A percentile compares a stretch with the other conserved stretches of the same genome.
Evolutionary conservation across 2,113 vertebrate genomes (phyloP).

Genomic region (Nyctibius bracteatus): DNA sequence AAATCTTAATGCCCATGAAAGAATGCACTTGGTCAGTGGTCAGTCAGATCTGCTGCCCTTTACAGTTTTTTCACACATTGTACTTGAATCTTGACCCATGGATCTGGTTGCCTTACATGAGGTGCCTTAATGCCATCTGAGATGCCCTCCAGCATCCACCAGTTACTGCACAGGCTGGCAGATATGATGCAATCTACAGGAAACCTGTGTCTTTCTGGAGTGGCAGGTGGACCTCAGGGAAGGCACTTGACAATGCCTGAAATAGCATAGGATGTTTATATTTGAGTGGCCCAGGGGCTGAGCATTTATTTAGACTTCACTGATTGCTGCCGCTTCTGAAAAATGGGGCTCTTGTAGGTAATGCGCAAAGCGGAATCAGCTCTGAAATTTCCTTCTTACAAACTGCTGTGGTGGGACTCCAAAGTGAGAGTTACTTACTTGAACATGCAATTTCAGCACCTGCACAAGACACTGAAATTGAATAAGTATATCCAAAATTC

Average conservation of each 20-base stretch:
- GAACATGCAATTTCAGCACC: background rate
- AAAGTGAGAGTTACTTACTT: background rate
- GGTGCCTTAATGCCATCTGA: background rate
- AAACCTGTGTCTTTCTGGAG: background rate
- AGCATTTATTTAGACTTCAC: background rate
- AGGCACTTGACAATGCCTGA: background rate
- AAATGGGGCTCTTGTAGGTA: background rate
- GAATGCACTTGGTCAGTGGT: fast-evolving
- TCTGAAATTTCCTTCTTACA: background rate
- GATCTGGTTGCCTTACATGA: background rate
- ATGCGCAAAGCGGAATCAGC: background rate
- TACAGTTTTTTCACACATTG: background rate
- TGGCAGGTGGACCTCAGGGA: background rate
- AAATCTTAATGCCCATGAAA: background rate
- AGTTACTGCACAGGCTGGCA: background rate
- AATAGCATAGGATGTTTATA: background rate
- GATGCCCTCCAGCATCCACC: background rate
- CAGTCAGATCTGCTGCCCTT: background rate
- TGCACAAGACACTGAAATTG: background rate
- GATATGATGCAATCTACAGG: background rate
- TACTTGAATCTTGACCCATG: background rate
- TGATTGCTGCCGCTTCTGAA: background rate
- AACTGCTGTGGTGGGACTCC: background rate
- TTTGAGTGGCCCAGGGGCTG: background rate
- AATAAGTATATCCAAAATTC: background rate